Evolutionary conservation across 2,888 invertebrate species (phyloP).

Genomic region (Diarsia brunnea): DNA sequence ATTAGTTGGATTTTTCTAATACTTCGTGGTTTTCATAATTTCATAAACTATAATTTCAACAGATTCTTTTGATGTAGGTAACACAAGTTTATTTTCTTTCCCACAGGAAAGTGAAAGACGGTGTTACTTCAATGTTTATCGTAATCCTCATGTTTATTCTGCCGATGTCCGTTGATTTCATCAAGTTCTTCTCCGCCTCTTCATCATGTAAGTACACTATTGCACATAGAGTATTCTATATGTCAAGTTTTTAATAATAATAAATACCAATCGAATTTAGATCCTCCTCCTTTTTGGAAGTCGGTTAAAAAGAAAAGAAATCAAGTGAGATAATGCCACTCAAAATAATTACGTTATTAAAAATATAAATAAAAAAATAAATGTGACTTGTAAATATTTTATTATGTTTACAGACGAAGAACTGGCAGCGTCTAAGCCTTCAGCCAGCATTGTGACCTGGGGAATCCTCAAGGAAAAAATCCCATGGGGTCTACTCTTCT

Average conservation of each 20-base stretch:
- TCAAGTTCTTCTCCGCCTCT: conserved; percentile 91
- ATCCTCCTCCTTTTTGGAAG: too few species aligned
- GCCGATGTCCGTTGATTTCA: conserved; percentile 94
- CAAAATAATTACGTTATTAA: not conserved
- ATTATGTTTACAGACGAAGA: conserved; percentile 84
- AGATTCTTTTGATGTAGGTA: not conserved
- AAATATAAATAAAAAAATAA: not conserved
- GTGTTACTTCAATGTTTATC: conserved; percentile 95
- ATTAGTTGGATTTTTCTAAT: not conserved
- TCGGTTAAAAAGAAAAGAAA: too few species aligned
- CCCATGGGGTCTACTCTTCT: conserved; percentile 97
- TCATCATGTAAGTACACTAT: conserved; percentile 81
- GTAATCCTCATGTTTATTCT: conserved; percentile 95
- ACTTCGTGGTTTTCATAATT: not conserved
- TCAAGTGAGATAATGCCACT: too few species aligned
- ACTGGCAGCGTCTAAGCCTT: conserved; percentile 91
- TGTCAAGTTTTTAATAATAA: too few species aligned
- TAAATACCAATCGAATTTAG: too few species aligned
- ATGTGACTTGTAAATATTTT: not conserved
- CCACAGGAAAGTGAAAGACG: conserved; percentile 94
- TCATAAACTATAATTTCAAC: too few species aligned
- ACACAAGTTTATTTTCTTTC: not conserved
- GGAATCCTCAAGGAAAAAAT: conserved; percentile 95
- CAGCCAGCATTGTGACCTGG: conserved; percentile 95
- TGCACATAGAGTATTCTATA: too few species aligned